Evolutionary conservation across 2,113 vertebrate genomes (phyloP).

Genomic region (Labeo catla): DNA sequence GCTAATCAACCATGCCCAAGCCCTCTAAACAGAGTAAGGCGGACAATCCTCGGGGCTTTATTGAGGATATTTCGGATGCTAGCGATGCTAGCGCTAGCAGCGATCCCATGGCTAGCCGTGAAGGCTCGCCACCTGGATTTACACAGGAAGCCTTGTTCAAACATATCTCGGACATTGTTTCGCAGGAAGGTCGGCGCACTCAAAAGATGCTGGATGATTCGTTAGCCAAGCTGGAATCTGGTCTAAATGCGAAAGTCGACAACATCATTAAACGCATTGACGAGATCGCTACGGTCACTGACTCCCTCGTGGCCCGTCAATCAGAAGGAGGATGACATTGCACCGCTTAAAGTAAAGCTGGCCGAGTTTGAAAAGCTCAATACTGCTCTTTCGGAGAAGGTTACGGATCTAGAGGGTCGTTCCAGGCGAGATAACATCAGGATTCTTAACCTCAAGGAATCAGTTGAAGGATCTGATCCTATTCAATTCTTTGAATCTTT

Average conservation of each 20-base stretch:
- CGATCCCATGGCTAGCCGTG: too few species aligned
- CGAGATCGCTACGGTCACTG: not conserved
- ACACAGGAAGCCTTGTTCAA: too few species aligned
- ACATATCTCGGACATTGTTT: not conserved
- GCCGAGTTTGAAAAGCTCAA: not conserved
- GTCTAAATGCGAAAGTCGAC: not conserved
- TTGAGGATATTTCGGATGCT: too few species aligned
- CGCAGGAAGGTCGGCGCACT: not conserved
- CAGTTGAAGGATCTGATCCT: not conserved
- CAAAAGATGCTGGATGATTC: not conserved
- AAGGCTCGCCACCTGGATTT: too few species aligned
- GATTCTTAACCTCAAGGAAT: not conserved
- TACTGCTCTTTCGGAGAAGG: not conserved
- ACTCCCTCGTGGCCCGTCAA: not conserved
- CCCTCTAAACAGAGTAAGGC: too few species aligned
- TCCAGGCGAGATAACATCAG: not conserved
- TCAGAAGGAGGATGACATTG: not conserved
- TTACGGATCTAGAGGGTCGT: not conserved
- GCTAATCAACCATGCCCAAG: too few species aligned
- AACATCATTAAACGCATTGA: not conserved
- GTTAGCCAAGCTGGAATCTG: not conserved
- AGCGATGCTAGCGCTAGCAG: too few species aligned
- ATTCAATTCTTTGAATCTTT: not conserved
- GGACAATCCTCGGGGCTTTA: too few species aligned
- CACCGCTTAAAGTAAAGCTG: not conserved